Conservation (phyloP, 92 coral and sea anemone genomes). For the Paragorgia papillata region DNA sequence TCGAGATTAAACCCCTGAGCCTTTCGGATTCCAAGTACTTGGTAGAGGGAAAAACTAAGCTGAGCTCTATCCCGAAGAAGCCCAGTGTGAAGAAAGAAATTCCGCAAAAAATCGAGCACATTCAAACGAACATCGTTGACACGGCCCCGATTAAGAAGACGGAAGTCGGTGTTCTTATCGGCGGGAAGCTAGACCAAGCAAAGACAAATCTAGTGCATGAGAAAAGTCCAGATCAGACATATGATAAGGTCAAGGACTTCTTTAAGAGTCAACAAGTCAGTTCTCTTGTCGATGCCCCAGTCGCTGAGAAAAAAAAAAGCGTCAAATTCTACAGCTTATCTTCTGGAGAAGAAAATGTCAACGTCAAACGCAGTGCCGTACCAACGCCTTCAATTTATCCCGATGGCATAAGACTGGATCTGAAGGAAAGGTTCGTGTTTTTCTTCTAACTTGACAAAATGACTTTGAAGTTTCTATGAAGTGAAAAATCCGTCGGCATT, state of each 20-base stretch:
- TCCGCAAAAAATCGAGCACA: constrained; percentile 24
- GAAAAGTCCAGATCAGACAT: constrained; percentile 75
- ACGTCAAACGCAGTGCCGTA: constrained; percentile 29
- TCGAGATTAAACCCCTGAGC: constrained; percentile 32
- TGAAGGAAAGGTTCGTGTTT: constrained; percentile 19
- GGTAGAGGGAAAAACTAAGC: constrained; percentile 14
- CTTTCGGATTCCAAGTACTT: constrained; percentile 28
- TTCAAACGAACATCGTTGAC: constrained; percentile 35
- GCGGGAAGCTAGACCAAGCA: constrained; percentile 77
- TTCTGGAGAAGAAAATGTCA: not conserved
- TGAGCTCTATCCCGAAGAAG: constrained; percentile 32
- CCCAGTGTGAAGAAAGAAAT: not conserved
- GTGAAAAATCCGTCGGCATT: too few species aligned
- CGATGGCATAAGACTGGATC: constrained; percentile 31
- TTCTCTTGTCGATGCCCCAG: constrained; percentile 92
- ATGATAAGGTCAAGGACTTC: constrained; percentile 87
- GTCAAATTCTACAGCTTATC: constrained; percentile 32
- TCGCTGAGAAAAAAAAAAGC: constrained; percentile 83
- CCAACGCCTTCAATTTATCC: constrained; percentile 29
- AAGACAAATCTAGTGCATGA: constrained; percentile 79
- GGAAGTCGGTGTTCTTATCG: constrained; percentile 83
- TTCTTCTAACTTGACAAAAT: not conserved
- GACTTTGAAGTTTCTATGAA: too few species aligned
- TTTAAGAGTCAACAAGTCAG: constrained; percentile 93
- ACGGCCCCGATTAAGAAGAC: constrained; percentile 19